Base-by-base conservation (phyloP, 2,113 vertebrate genomes). In the Plotosus lineatus region DNA sequence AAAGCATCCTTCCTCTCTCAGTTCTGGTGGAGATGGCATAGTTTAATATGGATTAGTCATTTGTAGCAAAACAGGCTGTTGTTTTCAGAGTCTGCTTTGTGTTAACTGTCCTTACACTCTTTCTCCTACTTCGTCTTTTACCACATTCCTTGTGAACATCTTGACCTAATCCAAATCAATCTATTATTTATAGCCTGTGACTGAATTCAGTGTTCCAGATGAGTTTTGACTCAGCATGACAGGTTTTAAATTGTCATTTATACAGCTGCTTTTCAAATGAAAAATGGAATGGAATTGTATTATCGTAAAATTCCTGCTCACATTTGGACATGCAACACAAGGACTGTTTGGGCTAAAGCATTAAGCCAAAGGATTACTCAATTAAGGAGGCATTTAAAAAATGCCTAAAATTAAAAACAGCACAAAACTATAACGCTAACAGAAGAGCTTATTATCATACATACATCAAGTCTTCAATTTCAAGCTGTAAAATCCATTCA, bases 141-240 rank as follows among this genome's bases (percentile, higher is more conserved):
- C 82, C 72, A 73, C 88, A 89, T 90, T 89, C 86, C 78, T 82
- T 38, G 48, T 63, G 48, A 77, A 87, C 88, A 90, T 89, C 89
- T 89, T 89, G 85, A 88, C 56, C 87, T 61, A 81, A 85, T 91
- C 80, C 77, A 84, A 84, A 83, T 81, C 83, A 80, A 65, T 82
- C 85, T 74, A 80, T 84, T 81, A 82, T 81, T 83, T 86, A 79
- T 76, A 76, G 81, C 58, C 56, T 72, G 69, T 83, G 82, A 85
- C 83, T 78, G 78, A 85, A 79, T 85, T 85, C 68, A 77, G 69
- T 85, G 68, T 78, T 78, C 77, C 65, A 78, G 65, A 87, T 85
- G 85, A 82, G 48, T 84, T 83, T 84, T 85, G 85, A 85, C 85
- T 86, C 80, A 78, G 85, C 83, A 84, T 63, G 78, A 78, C 51